Conservation (phyloP, 2,113 vertebrate genomes). For the Rostratula benghalensis region DNA sequence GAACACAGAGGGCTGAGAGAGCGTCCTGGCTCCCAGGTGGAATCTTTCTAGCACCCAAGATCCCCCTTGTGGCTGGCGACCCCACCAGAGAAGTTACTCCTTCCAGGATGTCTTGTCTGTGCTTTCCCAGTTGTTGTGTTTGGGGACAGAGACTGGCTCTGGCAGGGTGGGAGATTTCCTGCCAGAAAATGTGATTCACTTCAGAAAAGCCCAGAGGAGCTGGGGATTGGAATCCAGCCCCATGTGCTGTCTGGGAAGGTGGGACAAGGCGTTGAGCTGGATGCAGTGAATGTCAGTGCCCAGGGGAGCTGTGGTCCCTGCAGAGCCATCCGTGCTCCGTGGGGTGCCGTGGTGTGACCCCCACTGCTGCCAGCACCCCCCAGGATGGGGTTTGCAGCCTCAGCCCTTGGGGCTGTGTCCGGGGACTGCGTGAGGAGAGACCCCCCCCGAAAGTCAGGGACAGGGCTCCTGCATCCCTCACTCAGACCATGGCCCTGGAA, state of each 20-base stretch:
- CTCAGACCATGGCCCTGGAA: neutral
- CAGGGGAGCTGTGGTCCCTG: neutral
- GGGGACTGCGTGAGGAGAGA: neutral
- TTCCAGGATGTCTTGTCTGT: neutral
- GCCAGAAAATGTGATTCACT: neutral
- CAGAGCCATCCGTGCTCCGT: neutral
- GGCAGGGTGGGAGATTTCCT: neutral
- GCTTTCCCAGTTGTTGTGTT: neutral
- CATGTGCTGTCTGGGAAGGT: neutral
- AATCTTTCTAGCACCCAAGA: neutral
- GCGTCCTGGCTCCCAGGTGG: neutral
- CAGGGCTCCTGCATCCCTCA: neutral
- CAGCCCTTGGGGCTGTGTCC: neutral
- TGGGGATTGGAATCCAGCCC: neutral
- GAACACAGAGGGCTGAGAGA: neutral
- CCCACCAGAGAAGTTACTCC: neutral
- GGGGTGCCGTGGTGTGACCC: neutral
- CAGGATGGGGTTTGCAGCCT: neutral
- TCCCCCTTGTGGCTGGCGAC: too few species aligned
- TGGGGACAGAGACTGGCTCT: neutral
- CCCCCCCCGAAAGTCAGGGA: neutral
- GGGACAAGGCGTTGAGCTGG: neutral
- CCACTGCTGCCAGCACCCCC: neutral
- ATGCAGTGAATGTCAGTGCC: neutral
- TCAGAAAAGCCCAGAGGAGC: neutral